These are phyloP conservation scores for Lobophora halterata DNA, from an alignment of 2,888 invertebrate genomes.

Conservation along the genomic window DNA sequence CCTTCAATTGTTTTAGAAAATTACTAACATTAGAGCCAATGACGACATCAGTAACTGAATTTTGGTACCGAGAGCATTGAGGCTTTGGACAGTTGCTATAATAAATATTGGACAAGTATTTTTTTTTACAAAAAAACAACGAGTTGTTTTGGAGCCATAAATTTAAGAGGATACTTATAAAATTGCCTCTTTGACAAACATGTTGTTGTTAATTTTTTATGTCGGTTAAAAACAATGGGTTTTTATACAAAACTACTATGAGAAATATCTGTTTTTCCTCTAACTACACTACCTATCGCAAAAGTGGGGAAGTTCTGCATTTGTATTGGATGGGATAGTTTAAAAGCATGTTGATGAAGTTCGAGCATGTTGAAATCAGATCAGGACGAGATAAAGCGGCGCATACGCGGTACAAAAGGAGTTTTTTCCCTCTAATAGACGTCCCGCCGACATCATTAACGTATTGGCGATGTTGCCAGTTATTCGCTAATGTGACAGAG, in stretches of 20 bases:
- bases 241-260: too few species aligned
- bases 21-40: slow-evolving; percentile 35
- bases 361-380: slow-evolving; percentile 17
- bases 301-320: background rate
- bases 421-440: slow-evolving; percentile 70
- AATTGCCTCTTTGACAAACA: too few species aligned
- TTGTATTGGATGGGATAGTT: background rate
- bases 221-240: too few species aligned
- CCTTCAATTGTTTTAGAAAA: slow-evolving; percentile 54
- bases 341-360: slow-evolving; percentile 15
- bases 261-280: too few species aligned
- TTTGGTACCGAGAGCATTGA: slow-evolving; percentile 22
- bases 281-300: too few species aligned
- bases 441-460: slow-evolving; percentile 73
- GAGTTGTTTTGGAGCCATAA: too few species aligned
- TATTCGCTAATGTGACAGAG: slow-evolving; percentile 77
- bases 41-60: slow-evolving; percentile 28
- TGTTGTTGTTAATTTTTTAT: too few species aligned
- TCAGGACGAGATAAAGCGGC: slow-evolving; percentile 20
- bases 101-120: background rate
- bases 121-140: too few species aligned
- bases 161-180: too few species aligned
- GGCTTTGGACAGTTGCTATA: slow-evolving; percentile 10
- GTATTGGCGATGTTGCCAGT: slow-evolving; percentile 68
- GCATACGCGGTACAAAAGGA: slow-evolving; percentile 52